Conservation (phyloP, 2,888 invertebrate species). For the Plebejus argus region DNA sequence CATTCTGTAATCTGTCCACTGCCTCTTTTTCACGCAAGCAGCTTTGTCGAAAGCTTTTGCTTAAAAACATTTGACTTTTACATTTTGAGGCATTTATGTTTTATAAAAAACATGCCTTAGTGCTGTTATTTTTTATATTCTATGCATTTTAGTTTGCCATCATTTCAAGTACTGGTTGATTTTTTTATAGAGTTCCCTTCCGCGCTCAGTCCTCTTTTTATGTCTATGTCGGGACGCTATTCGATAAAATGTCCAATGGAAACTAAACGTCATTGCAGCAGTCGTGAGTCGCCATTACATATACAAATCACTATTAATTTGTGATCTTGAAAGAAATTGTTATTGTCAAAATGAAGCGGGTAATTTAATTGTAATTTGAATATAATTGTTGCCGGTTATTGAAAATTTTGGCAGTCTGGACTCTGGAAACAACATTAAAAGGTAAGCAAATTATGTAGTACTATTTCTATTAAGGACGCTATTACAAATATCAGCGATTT, state of each 20-base stretch:
- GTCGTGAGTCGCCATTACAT: constrained; percentile 66
- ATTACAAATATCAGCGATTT: no score
- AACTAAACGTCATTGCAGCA: constrained; percentile 39
- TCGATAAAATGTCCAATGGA: constrained; percentile 29
- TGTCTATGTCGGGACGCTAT: neutral
- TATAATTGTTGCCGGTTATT: constrained; percentile 26
- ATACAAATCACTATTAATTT: constrained; percentile 48
- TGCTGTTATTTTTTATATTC: neutral
- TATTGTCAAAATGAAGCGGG: constrained; percentile 62
- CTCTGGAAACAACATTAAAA: neutral
- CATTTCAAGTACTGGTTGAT: neutral
- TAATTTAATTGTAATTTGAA: constrained; percentile 46
- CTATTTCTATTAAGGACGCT: neutral
- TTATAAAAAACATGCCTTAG: neutral
- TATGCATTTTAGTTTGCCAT: neutral
- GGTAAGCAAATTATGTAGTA: neutral
- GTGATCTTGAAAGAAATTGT: constrained; percentile 58
- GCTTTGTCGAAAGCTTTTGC: neutral
- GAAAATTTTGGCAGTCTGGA: neutral
- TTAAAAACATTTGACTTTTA: no score
- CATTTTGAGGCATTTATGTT: neutral
- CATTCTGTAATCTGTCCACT: neutral
- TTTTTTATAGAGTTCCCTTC: neutral
- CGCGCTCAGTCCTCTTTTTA: neutral
- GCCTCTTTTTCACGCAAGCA: neutral